These are phyloP conservation scores for Diabrotica balteata DNA, from an alignment of 2,888 invertebrate species.

Conservation along the genomic window DNA sequence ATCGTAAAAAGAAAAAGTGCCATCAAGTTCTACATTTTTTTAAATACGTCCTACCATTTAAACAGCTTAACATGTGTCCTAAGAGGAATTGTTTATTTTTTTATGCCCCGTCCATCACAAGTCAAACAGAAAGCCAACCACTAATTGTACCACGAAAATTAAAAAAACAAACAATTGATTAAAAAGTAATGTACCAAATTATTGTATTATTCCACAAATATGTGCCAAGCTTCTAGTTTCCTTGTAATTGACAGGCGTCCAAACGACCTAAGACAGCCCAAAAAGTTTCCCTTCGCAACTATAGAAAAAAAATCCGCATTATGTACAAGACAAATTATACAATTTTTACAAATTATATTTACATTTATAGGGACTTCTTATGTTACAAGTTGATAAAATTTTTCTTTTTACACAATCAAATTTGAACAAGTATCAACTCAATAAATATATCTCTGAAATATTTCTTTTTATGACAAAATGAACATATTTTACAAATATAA, in stretches of 20 bases:
- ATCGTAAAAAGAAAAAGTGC: conserved; percentile 47
- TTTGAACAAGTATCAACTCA: conserved; percentile 28
- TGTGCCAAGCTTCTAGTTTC: conserved; percentile 26
- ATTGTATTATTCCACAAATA: too few relatives aligned
- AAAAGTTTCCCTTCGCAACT: conserved; percentile 40
- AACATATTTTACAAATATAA: conserved; percentile 34
- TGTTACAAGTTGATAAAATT: conserved; percentile 32
- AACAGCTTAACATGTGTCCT: conserved; percentile 27
- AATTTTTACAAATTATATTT: conserved; percentile 42
- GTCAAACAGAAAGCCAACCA: conserved; percentile 3
- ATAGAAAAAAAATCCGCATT: conserved; percentile 46
- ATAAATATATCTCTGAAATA: conserved; percentile 36
- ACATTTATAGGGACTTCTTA: conserved; percentile 30
- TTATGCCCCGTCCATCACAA: conserved; percentile 9
- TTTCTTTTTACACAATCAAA: conserved; percentile 31
- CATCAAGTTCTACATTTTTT: conserved; percentile 52
- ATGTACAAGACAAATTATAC: conserved; percentile 43
- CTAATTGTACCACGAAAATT: too few relatives aligned
- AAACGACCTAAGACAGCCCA: conserved; percentile 35
- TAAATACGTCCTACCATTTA: conserved; percentile 37
- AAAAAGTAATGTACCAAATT: too few relatives aligned
- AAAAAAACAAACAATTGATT: too few relatives aligned
- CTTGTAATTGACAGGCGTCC: conserved; percentile 32
- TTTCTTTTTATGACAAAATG: conserved; percentile 28
- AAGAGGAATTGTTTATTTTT: conserved; percentile 20